phyloP scores from a whole-genome alignment of 2,888 invertebrate species.

The Colostygia pectinataria region DNA sequence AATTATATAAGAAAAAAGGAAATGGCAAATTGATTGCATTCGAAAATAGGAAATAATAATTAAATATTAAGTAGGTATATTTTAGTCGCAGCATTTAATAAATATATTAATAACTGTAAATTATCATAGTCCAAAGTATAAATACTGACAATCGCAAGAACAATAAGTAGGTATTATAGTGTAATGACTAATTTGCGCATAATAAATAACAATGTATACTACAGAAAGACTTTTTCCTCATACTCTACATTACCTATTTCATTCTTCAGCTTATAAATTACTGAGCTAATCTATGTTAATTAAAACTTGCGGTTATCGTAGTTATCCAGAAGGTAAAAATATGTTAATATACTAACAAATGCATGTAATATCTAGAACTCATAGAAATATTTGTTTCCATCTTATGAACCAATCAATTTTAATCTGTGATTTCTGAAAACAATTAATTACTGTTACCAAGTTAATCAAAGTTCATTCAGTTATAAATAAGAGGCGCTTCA shows the following conservation, averaged over 20 bases:
- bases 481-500: constrained; percentile 65
- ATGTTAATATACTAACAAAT: constrained; percentile 4
- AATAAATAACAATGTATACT: background rate
- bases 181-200: background rate
- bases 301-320: constrained; percentile 27
- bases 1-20: too few relatives aligned
- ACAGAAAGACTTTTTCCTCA: constrained; percentile 11
- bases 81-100: background rate
- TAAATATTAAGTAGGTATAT: too few relatives aligned
- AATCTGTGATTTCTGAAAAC: too few relatives aligned
- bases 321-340: constrained; percentile 15
- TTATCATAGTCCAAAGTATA: constrained; percentile 6
- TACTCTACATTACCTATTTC: constrained; percentile 4
- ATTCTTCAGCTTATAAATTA: constrained; percentile 9
- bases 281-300: constrained; percentile 11
- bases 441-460: constrained; percentile 12
- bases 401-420: background rate
- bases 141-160: background rate
- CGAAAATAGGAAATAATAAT: too few relatives aligned
- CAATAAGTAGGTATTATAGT: background rate
- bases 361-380: background rate
- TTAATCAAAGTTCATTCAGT: constrained; percentile 45
- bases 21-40: too few relatives aligned
- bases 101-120: background rate
- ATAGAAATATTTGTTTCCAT: background rate